These are phyloP conservation scores for Drosophila sechellia DNA, from an alignment of 1,140 invertebrate genomes.

Conservation along the genomic window DNA sequence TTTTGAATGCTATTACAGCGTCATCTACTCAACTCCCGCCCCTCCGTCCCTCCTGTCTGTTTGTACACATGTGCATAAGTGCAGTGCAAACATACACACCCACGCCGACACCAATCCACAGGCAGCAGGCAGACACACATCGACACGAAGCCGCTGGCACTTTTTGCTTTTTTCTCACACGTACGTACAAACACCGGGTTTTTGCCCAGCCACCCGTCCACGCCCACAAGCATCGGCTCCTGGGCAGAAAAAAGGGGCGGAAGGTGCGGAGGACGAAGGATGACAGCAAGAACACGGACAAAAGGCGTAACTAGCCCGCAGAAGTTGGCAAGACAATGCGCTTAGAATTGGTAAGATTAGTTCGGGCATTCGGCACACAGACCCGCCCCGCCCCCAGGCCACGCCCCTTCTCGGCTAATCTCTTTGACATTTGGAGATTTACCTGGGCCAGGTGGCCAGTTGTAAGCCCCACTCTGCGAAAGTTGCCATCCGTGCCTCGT, in stretches of 20 bases:
- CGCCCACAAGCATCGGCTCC: conserved; percentile 35
- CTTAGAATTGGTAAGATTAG: conserved; percentile 81
- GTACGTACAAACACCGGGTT: conserved; percentile 25
- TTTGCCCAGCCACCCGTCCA: conserved; percentile 50
- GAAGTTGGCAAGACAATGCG: conserved; percentile 66
- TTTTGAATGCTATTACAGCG: conserved; percentile 82
- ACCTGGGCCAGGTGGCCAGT: conserved; percentile 53
- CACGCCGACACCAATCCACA: conserved; percentile 39
- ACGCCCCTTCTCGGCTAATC: conserved; percentile 40
- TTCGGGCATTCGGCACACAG: conserved; percentile 59
- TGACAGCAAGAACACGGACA: conserved; percentile 41
- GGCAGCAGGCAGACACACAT: conserved; percentile 26
- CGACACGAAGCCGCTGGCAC: conserved; percentile 55
- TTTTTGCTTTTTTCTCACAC: conserved; percentile 65
- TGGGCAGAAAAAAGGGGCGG: conserved; percentile 15
- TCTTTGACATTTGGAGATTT: conserved; percentile 76
- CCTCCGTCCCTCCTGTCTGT: conserved; percentile 18
- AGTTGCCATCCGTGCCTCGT: conserved; percentile 14
- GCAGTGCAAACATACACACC: conserved; percentile 63
- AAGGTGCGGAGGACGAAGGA: neutral
- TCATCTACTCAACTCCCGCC: conserved; percentile 75
- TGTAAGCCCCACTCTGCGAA: conserved; percentile 24
- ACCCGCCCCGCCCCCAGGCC: conserved; percentile 3
- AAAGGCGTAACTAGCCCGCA: conserved; percentile 50
- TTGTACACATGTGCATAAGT: conserved; percentile 80